phyloP scores from a whole-genome alignment of 2,888 invertebrate genomes.

The Xylota segnis region DNA sequence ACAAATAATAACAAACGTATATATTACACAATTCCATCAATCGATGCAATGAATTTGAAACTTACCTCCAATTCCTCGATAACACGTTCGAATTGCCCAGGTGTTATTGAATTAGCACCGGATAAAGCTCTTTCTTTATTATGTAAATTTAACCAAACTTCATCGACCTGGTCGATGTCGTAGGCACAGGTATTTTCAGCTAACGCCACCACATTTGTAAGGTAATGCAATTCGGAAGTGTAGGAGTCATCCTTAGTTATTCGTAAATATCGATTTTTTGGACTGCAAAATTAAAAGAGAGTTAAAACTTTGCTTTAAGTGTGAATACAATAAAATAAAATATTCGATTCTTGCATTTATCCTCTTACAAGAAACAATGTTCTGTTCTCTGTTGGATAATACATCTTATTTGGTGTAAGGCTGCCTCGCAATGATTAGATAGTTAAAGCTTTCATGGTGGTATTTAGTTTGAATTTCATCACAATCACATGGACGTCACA shows the following conservation, averaged over 20 bases:
- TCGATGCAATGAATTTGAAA: not conserved
- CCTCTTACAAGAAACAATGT: no score
- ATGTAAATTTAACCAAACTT: slow-evolving; percentile 93
- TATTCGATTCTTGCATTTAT: no score
- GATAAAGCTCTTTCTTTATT: slow-evolving; percentile 94
- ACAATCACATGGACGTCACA: no score
- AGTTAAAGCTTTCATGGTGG: no score
- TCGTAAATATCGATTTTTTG: slow-evolving; percentile 96
- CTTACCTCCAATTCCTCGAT: slow-evolving; percentile 94
- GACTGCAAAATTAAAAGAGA: slow-evolving; percentile 85
- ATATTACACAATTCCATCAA: not conserved
- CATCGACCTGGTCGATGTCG: slow-evolving; percentile 97
- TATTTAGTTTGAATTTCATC: no score
- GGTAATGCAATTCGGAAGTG: slow-evolving; percentile 92
- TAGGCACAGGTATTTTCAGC: slow-evolving; percentile 97
- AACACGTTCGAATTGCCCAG: slow-evolving; percentile 95
- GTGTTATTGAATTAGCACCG: slow-evolving; percentile 90
- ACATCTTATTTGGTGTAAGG: no score
- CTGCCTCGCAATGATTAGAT: no score
- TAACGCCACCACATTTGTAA: slow-evolving; percentile 93
- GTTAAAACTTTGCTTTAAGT: not conserved
- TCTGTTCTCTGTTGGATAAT: no score
- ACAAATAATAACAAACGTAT: not conserved
- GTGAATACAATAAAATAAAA: no score
- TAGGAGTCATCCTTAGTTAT: slow-evolving; percentile 95